Evolutionary conservation across 2,888 invertebrate genomes (phyloP).

Genomic region (Brachyptera putata): DNA sequence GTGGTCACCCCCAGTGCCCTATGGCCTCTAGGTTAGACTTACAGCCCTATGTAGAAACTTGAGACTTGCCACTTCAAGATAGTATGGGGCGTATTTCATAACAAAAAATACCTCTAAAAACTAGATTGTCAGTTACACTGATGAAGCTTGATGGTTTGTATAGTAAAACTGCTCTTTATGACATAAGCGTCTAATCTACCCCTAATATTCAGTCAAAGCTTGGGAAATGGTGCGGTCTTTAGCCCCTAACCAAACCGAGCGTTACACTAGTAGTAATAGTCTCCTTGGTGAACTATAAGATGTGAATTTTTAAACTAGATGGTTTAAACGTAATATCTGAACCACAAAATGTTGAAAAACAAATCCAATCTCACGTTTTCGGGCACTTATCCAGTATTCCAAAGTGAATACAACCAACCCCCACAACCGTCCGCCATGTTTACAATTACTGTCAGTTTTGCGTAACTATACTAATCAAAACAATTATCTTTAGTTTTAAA

Average conservation of each 20-base stretch:
- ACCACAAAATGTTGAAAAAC: neutral
- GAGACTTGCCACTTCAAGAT: too few relatives aligned
- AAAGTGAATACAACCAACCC: conserved; percentile 30
- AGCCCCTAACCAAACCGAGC: neutral
- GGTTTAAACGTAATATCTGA: neutral
- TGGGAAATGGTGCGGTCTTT: neutral
- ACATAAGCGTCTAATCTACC: too few relatives aligned
- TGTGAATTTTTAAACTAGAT: too few relatives aligned
- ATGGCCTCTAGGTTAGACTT: too few relatives aligned
- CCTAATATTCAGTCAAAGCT: neutral
- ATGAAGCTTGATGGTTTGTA: too few relatives aligned
- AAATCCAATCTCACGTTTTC: conserved; percentile 21
- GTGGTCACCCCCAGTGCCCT: too few relatives aligned
- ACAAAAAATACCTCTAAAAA: too few relatives aligned
- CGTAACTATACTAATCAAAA: neutral
- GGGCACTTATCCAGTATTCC: conserved; percentile 24
- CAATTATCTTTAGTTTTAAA: too few relatives aligned
- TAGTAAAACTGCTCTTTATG: too few relatives aligned
- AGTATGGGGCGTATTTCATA: too few relatives aligned
- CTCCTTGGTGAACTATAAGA: neutral
- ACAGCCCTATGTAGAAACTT: too few relatives aligned
- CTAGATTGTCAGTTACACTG: too few relatives aligned
- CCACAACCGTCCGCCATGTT: conserved; percentile 42
- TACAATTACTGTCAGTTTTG: conserved; percentile 23
- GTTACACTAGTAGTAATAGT: conserved; percentile 7